phyloP scores from a whole-genome alignment of 2,888 invertebrate species.

The Hypercompe scribonia region DNA sequence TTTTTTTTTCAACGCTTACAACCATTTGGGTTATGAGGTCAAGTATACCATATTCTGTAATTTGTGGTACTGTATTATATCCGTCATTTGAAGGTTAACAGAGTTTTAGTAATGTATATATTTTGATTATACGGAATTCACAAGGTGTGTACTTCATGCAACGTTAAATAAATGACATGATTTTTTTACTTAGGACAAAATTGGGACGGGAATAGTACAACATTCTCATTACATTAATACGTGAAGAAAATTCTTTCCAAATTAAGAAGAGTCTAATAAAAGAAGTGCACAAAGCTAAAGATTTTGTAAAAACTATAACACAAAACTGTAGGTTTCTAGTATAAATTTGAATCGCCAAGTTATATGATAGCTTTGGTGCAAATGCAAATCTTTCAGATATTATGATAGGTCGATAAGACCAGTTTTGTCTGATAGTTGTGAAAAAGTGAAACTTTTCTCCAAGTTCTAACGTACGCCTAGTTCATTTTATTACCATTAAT shows the following conservation, averaged over 20 bases:
- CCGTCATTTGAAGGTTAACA: slow-evolving; percentile 10
- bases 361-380: background rate
- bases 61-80: slow-evolving; percentile 16
- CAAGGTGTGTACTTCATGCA: background rate
- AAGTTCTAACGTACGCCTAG: background rate
- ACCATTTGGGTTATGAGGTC: slow-evolving; percentile 24
- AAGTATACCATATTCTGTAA: slow-evolving; percentile 24
- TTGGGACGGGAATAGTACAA: too few relatives aligned
- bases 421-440: background rate
- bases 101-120: background rate
- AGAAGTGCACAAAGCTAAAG: too few relatives aligned
- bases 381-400: too few relatives aligned
- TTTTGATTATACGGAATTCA: background rate
- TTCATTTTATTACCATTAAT: slow-evolving; percentile 1
- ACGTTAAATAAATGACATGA: background rate
- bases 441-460: slow-evolving; percentile 1
- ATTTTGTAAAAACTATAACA: too few relatives aligned
- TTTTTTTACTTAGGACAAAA: background rate
- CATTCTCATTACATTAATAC: too few relatives aligned
- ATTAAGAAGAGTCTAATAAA: too few relatives aligned
- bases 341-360: background rate
- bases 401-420: too few relatives aligned
- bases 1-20: slow-evolving; percentile 22
- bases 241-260: too few relatives aligned
- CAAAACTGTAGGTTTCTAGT: too few relatives aligned